Conservation (phyloP, 2,888 invertebrate genomes). For the Ptilodon capucinus region DNA sequence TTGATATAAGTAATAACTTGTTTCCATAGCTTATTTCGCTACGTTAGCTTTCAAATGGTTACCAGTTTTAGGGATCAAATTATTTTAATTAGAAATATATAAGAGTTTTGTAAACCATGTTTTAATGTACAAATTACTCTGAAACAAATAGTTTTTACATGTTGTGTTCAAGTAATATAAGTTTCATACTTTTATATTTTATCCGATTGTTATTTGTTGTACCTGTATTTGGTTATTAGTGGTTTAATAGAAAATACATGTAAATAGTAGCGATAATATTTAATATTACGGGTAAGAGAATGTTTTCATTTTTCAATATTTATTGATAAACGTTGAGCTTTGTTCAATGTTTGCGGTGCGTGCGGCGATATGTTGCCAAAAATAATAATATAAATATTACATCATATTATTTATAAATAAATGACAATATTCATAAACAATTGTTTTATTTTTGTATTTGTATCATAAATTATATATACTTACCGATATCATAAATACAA, state of each 20-base stretch:
- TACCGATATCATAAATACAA: too few relatives aligned
- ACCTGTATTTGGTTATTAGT: constrained; percentile 21
- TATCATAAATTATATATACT: too few relatives aligned
- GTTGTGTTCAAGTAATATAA: background rate
- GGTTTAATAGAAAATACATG: constrained; percentile 27
- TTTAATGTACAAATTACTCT: constrained; percentile 11
- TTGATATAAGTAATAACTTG: background rate
- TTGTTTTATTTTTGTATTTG: constrained; percentile 32
- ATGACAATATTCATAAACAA: constrained; percentile 63
- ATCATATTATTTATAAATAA: constrained; percentile 71
- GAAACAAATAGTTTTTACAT: constrained; percentile 19
- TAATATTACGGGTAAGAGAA: constrained; percentile 32
- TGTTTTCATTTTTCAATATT: constrained; percentile 41
- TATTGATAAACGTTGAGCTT: constrained; percentile 62
- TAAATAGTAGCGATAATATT: constrained; percentile 40
- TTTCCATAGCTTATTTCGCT: background rate
- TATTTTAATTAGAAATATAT: constrained; percentile 27
- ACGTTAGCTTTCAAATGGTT: constrained; percentile 10
- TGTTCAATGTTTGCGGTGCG: constrained; percentile 63
- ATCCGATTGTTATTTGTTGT: constrained; percentile 31
- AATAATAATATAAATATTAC: constrained; percentile 55
- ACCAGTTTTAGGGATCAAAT: constrained; percentile 35
- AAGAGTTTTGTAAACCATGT: constrained; percentile 15
- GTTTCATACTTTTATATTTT: constrained; percentile 15
- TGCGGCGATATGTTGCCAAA: constrained; percentile 58